Evolutionary conservation across 2,888 invertebrate genomes (phyloP).

Genomic region (Pseudococcus longispinus): DNA sequence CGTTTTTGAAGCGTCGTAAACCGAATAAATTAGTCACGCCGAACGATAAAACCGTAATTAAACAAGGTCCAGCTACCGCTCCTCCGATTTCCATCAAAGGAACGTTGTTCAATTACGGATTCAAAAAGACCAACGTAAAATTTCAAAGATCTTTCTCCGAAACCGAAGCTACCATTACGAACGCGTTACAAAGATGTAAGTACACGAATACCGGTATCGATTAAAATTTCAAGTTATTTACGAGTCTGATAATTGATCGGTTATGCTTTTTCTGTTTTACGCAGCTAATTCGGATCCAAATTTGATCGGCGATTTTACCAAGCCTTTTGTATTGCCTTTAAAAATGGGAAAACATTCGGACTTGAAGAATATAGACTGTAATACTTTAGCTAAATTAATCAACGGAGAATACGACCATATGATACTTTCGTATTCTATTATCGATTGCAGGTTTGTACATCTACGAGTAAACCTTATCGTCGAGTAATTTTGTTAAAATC

Average conservation of each 20-base stretch:
- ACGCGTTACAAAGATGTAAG: conserved; percentile 73
- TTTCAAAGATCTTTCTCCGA: conserved; percentile 76
- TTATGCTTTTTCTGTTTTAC: conserved; percentile 35
- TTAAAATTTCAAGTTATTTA: not conserved
- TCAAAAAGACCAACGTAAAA: conserved; percentile 58
- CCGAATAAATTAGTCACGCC: conserved; percentile 30
- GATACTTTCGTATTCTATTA: conserved; percentile 76
- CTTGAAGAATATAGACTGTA: conserved; percentile 77
- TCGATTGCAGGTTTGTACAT: conserved; percentile 77
- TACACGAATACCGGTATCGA: not conserved
- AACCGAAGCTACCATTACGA: conserved; percentile 76
- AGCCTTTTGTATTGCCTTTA: conserved; percentile 77
- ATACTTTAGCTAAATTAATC: conserved; percentile 77
- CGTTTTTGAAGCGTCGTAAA: conserved; percentile 51
- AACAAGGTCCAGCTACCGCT: conserved; percentile 48
- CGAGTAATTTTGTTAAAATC: not conserved
- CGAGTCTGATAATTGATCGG: not conserved
- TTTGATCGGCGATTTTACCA: conserved; percentile 83
- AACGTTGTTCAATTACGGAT: too few relatives aligned
- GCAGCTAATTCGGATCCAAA: conserved; percentile 53
- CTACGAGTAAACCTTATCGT: not conserved
- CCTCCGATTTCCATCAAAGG: too few relatives aligned
- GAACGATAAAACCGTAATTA: not conserved
- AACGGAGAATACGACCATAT: conserved; percentile 72
- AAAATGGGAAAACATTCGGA: conserved; percentile 77